Conservation (phyloP, 2,888 invertebrate genomes). For the Limnephilus lunatus region DNA sequence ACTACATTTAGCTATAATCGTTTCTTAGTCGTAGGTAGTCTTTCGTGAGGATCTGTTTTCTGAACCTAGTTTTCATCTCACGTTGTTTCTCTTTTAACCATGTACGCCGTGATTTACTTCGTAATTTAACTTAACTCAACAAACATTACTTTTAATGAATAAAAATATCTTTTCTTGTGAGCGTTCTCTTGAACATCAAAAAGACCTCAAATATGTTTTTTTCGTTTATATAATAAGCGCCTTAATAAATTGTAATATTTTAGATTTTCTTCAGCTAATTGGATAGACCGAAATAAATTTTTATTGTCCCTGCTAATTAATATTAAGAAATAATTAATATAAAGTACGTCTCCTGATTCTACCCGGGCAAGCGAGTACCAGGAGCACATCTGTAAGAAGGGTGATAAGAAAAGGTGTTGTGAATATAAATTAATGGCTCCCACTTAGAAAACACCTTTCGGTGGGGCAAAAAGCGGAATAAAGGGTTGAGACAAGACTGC, state of each 20-base stretch:
- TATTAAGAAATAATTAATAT: constrained; percentile 25
- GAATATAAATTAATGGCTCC: constrained; percentile 27
- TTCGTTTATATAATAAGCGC: not conserved
- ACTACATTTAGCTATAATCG: too few species aligned
- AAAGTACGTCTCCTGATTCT: not conserved
- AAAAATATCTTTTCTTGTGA: not conserved
- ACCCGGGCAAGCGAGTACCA: not conserved
- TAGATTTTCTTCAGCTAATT: not conserved
- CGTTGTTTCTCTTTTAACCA: not conserved
- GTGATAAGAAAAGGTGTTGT: constrained; percentile 33
- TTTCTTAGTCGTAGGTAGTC: not conserved
- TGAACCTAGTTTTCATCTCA: not conserved
- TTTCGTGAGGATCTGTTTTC: not conserved
- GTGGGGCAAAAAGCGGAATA: constrained; percentile 6
- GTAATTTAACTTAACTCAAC: too few species aligned
- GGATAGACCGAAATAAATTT: not conserved
- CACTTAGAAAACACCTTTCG: constrained; percentile 27
- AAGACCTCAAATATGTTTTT: not conserved
- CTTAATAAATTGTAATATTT: not conserved
- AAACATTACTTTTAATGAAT: not conserved
- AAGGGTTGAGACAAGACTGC: constrained; percentile 36
- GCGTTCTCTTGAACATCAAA: not conserved
- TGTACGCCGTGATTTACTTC: not conserved
- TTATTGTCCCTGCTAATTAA: constrained; percentile 20
- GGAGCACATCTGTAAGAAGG: not conserved